Evolutionary conservation across 2,113 vertebrate genomes (phyloP).

Genomic region (Notothenia coriiceps): DNA sequence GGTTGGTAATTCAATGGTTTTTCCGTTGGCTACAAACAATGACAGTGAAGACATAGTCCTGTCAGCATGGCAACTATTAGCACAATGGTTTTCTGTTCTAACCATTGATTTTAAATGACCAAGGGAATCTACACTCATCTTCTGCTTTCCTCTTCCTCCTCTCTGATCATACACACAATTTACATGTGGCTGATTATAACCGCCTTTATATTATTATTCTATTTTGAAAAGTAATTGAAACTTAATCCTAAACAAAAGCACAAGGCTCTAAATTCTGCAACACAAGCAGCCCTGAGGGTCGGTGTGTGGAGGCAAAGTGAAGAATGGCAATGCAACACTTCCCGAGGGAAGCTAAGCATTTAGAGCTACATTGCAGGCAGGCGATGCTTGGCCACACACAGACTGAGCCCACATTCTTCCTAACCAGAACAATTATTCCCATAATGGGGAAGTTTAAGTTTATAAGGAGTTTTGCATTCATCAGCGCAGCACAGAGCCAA

Average conservation of each 20-base stretch:
- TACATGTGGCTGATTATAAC: conserved; percentile 5
- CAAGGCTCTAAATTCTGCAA: conserved; percentile 3
- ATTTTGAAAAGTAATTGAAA: conserved; percentile 36
- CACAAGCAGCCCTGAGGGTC: conserved; percentile 21
- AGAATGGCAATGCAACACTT: conserved; percentile 50
- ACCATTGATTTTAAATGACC: conserved; percentile 30
- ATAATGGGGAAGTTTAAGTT: conserved; percentile 60
- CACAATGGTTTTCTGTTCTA: conserved; percentile 12
- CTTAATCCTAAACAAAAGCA: conserved; percentile 19
- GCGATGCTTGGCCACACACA: conserved; percentile 75
- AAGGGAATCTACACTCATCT: conserved; percentile 22
- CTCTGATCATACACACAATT: conserved; percentile 3
- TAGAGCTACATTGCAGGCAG: conserved; percentile 48
- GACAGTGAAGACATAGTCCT: conserved; percentile 38
- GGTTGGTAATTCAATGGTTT: conserved; percentile 34
- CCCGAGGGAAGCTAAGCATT: conserved; percentile 60
- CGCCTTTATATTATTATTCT: conserved; percentile 7
- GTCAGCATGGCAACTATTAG: conserved; percentile 34
- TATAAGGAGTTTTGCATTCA: conserved; percentile 58
- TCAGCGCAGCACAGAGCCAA: conserved; percentile 37
- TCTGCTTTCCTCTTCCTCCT: neutral
- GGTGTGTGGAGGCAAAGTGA: conserved; percentile 28
- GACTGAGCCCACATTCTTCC: conserved; percentile 50
- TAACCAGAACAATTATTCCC: conserved; percentile 70
- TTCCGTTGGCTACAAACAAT: conserved; percentile 52